Base-by-base conservation (phyloP, 2,113 vertebrate species). In the Antechinus flavipes region DNA sequence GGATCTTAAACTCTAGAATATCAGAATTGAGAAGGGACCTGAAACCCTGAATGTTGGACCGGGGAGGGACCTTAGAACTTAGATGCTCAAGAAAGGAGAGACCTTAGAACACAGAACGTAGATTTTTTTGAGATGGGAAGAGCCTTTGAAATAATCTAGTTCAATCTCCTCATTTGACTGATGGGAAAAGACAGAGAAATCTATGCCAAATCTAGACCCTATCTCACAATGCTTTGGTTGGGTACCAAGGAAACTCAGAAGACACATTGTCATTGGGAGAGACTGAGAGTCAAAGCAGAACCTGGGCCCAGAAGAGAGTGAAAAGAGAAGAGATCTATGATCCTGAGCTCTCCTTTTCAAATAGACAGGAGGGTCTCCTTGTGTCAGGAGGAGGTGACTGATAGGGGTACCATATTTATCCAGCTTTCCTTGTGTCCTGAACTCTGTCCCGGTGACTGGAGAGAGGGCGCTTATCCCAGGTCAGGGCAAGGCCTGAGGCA, bases 401-500 rank as follows among this genome's bases (percentile, higher is more conserved):
- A 93, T 58, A 92, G 94, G 96, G 95, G 49, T 97, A 97, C 96
- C 92, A 14, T 98, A 98, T 98, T 98, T 99, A 95, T 95, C 97
- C 97, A 98, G 98, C 97, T 98, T 97, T 98, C 96, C 68, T 93
- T 0, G 25, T 96, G 97, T 92, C 95, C 97, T 96, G 97, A 96
- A 97, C 97, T 97, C 95, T 97, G 97, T 96, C 98, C 94, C 54
- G 93, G 96, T 97, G 97, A 98, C 97, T 98, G 97, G 98, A 92
- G 96, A 95, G 95, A 98, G 98, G 98, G 98, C 98, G 97, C 97
- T 97, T 98, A 98, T 97, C 98, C 95, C 89, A 93, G 98, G 99
- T 98, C 99, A 98, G 98, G 98, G 97, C 98, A 98, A 95, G 95
- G 98, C 98, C 98, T 96, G 96, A 23, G 98, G 99, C 98, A 94